Evolutionary conservation across 2,888 invertebrate genomes (phyloP).

Genomic region (Troides aeacus): DNA sequence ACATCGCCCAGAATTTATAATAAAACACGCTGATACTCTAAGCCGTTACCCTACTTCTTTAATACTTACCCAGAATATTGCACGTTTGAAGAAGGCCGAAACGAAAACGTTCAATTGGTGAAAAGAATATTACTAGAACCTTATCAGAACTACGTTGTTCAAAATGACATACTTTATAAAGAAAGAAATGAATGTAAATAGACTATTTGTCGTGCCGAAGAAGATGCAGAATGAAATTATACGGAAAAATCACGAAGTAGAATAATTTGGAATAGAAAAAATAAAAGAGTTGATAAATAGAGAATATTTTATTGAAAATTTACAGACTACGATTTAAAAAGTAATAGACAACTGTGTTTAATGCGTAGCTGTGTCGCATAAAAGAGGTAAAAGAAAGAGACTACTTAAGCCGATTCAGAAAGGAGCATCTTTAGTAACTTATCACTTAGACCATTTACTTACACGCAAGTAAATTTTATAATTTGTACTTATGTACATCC

Average conservation of each 20-base stretch:
- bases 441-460: background rate
- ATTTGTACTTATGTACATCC: background rate
- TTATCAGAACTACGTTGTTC: constrained; percentile 31
- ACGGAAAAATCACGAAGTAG: constrained; percentile 34
- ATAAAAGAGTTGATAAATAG: constrained; percentile 34
- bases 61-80: constrained; percentile 24
- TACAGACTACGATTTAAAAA: constrained; percentile 25
- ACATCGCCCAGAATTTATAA: constrained; percentile 36
- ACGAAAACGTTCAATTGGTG: too few species aligned
- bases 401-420: constrained; percentile 32
- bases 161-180: background rate
- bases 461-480: too few species aligned
- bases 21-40: constrained; percentile 44
- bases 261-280: constrained; percentile 37
- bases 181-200: constrained; percentile 31
- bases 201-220: constrained; percentile 35
- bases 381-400: constrained; percentile 41
- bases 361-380: constrained; percentile 32
- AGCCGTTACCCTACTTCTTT: constrained; percentile 35
- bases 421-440: too few species aligned
- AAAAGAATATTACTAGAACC: constrained; percentile 12
- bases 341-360: constrained; percentile 32
- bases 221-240: constrained; percentile 44
- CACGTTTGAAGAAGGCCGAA: constrained; percentile 24
- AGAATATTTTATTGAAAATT: constrained; percentile 34